Base-by-base conservation (phyloP, 2,888 invertebrate genomes). In the Lithodes maja region DNA sequence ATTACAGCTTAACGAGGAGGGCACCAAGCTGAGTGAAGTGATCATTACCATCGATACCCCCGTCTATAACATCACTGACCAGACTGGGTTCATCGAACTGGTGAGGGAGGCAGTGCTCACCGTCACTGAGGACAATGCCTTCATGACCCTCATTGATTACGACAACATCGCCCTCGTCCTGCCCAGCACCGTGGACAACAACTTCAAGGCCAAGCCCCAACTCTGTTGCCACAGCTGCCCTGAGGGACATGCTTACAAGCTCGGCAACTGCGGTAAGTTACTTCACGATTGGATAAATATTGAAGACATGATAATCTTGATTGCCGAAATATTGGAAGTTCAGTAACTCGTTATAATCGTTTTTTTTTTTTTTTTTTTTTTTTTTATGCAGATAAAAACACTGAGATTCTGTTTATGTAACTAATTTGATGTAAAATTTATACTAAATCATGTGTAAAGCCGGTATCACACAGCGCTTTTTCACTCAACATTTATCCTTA, bases 101-200 rank as follows among this genome's bases (percentile, higher is more conserved):
- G 92, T 92, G 77, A 86, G 91, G 17, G 92, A 92, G 84, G 92
- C 92, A 50, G 90, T 92, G 17, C 74, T 89, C 81, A 92, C 92
- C n/a, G 92, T 92, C 50, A 90, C 85, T 69, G 90, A 91, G 50
- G 92, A 92, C 86, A 92, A 92, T 86, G 92, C 92, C 75, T 92
- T 92, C 92, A 92, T 92, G 92, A 92, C 92, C 61, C 91, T 92
- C 86, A 92, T 92, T 74, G 92, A 92, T 80, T 92, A 92, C 90
- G 92, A 92, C 86, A 92, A 92, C 90, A 92, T 92, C 9, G 92
- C 91, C 80, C 91, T 92, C 74, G 92, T 92, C 74, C 92, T 92
- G 52, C 92, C 92, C 79, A 71, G 68, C 53, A 81, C 61, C 53
- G 17, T 52, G 68, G 85, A 90, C 50, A 86, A 78, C 80, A 61